phyloP scores from a whole-genome alignment of 2,797 vertebrate species.

The Sebastiscus albofasciatus region DNA sequence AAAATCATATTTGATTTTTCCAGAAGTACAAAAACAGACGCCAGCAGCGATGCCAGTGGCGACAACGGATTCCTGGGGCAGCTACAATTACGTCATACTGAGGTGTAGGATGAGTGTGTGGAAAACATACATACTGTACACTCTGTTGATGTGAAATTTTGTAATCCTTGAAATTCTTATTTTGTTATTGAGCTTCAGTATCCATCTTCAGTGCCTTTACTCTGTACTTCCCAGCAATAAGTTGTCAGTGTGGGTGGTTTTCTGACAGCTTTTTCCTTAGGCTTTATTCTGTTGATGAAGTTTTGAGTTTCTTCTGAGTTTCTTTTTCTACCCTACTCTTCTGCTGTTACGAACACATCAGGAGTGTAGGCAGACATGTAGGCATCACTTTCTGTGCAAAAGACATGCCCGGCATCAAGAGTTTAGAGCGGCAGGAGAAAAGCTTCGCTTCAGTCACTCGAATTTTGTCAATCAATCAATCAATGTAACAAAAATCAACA shows the following conservation, averaged over 20 bases:
- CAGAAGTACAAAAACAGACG: slow-evolving; percentile 34
- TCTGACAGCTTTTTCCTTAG: slow-evolving; percentile 51
- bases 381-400: slow-evolving; percentile 11
- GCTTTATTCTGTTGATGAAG: slow-evolving; percentile 48
- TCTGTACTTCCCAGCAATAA: slow-evolving; percentile 25
- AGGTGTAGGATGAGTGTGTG: slow-evolving; percentile 20
- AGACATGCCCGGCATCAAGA: slow-evolving; percentile 18
- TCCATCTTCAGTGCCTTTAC: slow-evolving; percentile 23
- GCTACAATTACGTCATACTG: slow-evolving; percentile 25
- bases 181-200: slow-evolving; percentile 8
- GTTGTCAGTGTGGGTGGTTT: slow-evolving; percentile 50
- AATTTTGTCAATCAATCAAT: background rate
- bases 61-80: slow-evolving; percentile 38
- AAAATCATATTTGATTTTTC: slow-evolving; percentile 27
- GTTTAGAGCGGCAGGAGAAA: background rate
- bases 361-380: slow-evolving; percentile 35
- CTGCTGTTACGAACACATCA: slow-evolving; percentile 15
- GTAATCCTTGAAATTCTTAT: slow-evolving; percentile 11
- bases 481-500: background rate
- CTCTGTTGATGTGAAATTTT: slow-evolving; percentile 14
- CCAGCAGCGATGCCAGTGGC: slow-evolving; percentile 45
- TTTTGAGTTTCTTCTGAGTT: slow-evolving; percentile 41
- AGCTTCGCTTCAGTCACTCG: background rate
- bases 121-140: slow-evolving; percentile 10
- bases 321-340: slow-evolving; percentile 26